Percentiles rank a stretch among this genome's conserved stretches.
These are phyloP conservation scores for Macquaria australasica DNA, from an alignment of 2,113 vertebrate species.

Conservation along the genomic window DNA sequence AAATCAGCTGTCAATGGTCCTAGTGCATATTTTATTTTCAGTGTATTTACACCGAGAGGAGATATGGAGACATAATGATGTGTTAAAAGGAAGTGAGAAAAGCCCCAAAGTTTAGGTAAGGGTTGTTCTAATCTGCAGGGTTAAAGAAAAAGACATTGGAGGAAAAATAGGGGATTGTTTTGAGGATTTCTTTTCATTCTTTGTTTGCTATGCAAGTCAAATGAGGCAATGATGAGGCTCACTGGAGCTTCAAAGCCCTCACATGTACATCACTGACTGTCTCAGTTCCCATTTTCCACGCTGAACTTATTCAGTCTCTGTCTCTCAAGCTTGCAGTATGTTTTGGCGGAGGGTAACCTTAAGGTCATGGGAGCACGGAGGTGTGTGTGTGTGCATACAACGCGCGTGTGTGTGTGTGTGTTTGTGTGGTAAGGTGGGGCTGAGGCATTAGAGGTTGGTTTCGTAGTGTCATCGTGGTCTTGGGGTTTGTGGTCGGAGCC, in stretches of 20 bases:
- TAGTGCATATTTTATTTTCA: background rate
- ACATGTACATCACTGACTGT: slow-evolving; percentile 28
- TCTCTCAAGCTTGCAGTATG: slow-evolving; percentile 18
- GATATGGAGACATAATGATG: background rate
- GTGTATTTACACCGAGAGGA: background rate
- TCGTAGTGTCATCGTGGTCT: slow-evolving; percentile 65
- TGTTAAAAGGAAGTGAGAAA: slow-evolving; percentile 21
- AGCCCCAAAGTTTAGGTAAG: background rate
- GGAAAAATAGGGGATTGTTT: background rate
- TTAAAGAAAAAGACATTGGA: background rate
- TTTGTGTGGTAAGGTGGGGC: slow-evolving; percentile 43
- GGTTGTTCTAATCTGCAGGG: background rate
- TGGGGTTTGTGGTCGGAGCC: slow-evolving; percentile 70
- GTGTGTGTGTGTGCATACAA: slow-evolving; percentile 7
- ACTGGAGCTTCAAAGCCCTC: slow-evolving; percentile 12
- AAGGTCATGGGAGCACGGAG: slow-evolving; percentile 35
- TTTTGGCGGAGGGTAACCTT: slow-evolving; percentile 50
- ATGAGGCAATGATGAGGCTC: slow-evolving; percentile 17
- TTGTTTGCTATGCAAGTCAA: slow-evolving; percentile 29
- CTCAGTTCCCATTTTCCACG: slow-evolving; percentile 44
- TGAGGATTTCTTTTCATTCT: slow-evolving; percentile 3
- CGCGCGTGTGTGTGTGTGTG: slow-evolving; percentile 6
- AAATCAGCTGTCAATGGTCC: background rate
- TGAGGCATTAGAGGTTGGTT: slow-evolving; percentile 50
- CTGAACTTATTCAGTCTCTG: background rate